phyloP scores from a whole-genome alignment of 2,888 invertebrate species.

The Ectemnius lituratus region DNA sequence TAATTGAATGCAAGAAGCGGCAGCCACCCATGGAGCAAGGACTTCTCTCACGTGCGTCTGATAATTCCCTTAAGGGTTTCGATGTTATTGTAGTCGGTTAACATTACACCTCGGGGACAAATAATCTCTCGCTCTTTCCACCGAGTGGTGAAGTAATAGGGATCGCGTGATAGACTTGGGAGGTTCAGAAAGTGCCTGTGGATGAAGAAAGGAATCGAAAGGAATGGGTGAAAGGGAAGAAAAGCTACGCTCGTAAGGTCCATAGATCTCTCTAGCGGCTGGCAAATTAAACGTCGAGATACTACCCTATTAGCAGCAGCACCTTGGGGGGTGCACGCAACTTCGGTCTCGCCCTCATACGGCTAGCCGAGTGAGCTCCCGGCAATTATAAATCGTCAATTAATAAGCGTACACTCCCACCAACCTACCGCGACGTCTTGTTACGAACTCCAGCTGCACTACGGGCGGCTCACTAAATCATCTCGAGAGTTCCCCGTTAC shows the following conservation, averaged over 20 bases:
- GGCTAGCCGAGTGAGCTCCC: constrained; percentile 45
- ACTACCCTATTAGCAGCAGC: constrained; percentile 67
- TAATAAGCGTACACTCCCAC: constrained; percentile 65
- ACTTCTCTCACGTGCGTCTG: background rate
- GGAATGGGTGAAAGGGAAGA: constrained; percentile 10
- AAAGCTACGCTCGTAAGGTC: constrained; percentile 56
- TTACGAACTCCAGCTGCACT: constrained; percentile 36
- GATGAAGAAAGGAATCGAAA: constrained; percentile 4
- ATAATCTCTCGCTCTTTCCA: background rate
- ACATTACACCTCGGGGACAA: background rate
- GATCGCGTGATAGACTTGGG: background rate
- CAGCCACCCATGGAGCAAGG: background rate
- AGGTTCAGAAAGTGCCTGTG: background rate
- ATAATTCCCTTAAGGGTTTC: background rate
- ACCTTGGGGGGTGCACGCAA: constrained; percentile 58
- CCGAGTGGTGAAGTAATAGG: background rate
- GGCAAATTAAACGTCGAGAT: constrained; percentile 57
- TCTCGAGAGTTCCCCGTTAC: constrained; percentile 26
- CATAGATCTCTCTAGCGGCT: constrained; percentile 53
- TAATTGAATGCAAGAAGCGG: background rate
- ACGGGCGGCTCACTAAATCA: constrained; percentile 46
- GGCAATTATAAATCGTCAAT: constrained; percentile 71
- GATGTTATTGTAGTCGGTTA: background rate
- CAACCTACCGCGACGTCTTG: constrained; percentile 46
- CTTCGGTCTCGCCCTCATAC: constrained; percentile 46